phyloP scores from a whole-genome alignment of 1,140 invertebrate species.

The Geopemphigus sp. region DNA sequence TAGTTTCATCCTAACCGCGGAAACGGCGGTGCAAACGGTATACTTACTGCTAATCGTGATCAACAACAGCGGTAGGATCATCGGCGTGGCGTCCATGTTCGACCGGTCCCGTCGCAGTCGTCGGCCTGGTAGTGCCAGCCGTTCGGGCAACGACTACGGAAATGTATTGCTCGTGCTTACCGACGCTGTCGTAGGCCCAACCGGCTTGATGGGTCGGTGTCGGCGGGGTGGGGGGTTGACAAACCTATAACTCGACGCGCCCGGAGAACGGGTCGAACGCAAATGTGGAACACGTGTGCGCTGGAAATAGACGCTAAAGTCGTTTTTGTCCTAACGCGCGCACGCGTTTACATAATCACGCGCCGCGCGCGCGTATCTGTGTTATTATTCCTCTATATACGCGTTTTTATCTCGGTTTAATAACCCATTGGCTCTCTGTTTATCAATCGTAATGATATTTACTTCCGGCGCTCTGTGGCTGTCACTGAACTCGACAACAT shows the following conservation, averaged over 20 bases:
- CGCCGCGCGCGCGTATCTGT: too few relatives aligned
- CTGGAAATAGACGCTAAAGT: conserved; percentile 8
- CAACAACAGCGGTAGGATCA: conserved; percentile 8
- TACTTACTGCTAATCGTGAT: too few relatives aligned
- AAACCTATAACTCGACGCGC: not conserved
- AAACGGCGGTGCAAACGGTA: too few relatives aligned
- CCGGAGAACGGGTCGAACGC: not conserved
- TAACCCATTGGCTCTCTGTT: too few relatives aligned
- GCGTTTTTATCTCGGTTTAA: too few relatives aligned
- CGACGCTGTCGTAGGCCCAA: not conserved
- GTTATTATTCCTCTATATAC: too few relatives aligned
- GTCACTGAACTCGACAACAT: too few relatives aligned
- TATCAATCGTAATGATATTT: too few relatives aligned
- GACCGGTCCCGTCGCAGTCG: too few relatives aligned
- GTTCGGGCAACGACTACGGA: not conserved
- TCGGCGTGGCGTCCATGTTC: conserved; percentile 31
- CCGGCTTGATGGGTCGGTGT: not conserved
- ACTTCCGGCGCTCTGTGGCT: too few relatives aligned
- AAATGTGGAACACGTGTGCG: conserved; percentile 42
- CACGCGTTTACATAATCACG: not conserved
- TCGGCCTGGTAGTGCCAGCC: not conserved
- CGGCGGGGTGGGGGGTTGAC: not conserved
- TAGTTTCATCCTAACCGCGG: too few relatives aligned
- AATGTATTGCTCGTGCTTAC: too few relatives aligned
- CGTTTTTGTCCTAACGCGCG: not conserved